Percentiles rank a stretch among this genome's conserved stretches.
Evolutionary conservation across 1,140 invertebrate species (phyloP).

Genomic region (Brachionus koreanus): DNA sequence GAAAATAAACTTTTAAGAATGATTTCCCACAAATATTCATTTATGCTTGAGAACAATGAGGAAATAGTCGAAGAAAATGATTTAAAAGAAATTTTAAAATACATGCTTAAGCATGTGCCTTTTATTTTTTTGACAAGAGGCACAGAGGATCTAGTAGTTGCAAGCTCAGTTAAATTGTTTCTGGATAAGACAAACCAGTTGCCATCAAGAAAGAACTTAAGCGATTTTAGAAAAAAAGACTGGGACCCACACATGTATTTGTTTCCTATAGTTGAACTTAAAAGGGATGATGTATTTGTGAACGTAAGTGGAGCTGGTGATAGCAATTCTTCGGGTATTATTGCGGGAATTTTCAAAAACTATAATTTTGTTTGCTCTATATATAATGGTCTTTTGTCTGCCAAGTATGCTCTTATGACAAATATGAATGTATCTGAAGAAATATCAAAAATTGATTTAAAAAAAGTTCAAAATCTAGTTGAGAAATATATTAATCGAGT

Average conservation of each 20-base stretch:
- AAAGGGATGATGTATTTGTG: background rate
- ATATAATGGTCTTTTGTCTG: slow-evolving; percentile 25
- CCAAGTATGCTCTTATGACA: slow-evolving; percentile 7
- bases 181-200: background rate
- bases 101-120: background rate
- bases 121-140: slow-evolving; percentile 29
- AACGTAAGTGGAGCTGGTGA: slow-evolving; percentile 44
- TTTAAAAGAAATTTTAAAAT: slow-evolving; percentile 29
- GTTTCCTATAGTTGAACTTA: background rate
- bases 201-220: background rate
- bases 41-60: background rate
- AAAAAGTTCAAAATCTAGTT: background rate
- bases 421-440: slow-evolving; percentile 16
- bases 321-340: slow-evolving; percentile 38
- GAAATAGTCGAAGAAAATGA: slow-evolving; percentile 15
- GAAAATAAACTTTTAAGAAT: background rate
- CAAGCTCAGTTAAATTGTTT: background rate
- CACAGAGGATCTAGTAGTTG: background rate
- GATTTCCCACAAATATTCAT: background rate
- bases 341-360: slow-evolving; percentile 3
- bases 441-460: slow-evolving; percentile 3
- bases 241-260: background rate
- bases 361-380: background rate
- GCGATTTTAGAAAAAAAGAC: background rate
- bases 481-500: background rate